These are phyloP conservation scores for Puntigrus tetrazona DNA, from an alignment of 2,113 vertebrate genomes.

Conservation along the genomic window DNA sequence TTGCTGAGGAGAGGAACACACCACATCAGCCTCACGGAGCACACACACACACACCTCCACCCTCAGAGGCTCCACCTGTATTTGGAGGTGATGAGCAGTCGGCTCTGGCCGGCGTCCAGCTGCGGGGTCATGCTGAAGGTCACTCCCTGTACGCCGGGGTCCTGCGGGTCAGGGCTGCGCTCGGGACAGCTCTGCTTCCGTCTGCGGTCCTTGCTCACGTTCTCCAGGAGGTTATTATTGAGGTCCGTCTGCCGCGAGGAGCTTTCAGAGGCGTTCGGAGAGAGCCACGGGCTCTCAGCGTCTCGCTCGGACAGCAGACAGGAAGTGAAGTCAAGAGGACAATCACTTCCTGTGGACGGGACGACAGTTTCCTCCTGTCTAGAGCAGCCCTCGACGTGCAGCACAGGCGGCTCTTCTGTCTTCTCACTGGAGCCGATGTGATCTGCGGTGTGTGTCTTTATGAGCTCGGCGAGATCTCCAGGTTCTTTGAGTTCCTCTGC, in stretches of 20 bases:
- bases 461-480: constrained; percentile 39
- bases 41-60: neutral
- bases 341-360: neutral
- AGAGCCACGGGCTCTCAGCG: constrained; percentile 56
- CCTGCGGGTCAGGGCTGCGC: constrained; percentile 72
- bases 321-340: constrained; percentile 61
- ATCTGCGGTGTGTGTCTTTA: constrained; percentile 13
- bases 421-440: neutral
- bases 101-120: constrained; percentile 69
- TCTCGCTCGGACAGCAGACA: constrained; percentile 38
- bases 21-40: neutral
- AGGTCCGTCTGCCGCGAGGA: constrained; percentile 27
- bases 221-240: constrained; percentile 40
- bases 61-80: constrained; percentile 76
- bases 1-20: constrained; percentile 56
- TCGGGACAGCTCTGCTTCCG: constrained; percentile 80
- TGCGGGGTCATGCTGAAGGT: constrained; percentile 78
- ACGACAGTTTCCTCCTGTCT: neutral
- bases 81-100: constrained; percentile 77
- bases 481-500: neutral
- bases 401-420: neutral
- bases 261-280: constrained; percentile 32
- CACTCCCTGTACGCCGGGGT: constrained; percentile 81
- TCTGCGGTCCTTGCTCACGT: constrained; percentile 47
- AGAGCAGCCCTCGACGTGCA: neutral